These are phyloP conservation scores for Prietella phreatophila DNA, from an alignment of 2,113 vertebrate genomes.

Conservation along the genomic window DNA sequence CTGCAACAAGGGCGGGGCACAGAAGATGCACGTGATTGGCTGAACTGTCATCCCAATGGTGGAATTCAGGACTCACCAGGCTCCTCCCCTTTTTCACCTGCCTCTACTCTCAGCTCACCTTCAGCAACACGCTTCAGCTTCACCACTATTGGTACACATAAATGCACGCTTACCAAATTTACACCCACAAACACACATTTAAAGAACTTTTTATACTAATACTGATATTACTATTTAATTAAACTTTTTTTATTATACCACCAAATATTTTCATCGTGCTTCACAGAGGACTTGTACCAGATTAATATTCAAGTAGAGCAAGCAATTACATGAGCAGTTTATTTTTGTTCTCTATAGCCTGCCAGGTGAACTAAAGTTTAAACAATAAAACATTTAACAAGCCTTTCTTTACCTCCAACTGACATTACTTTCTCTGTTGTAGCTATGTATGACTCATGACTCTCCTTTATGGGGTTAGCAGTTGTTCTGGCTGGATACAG, in stretches of 20 bases:
- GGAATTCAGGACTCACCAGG: constrained; percentile 78
- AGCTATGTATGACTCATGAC: neutral
- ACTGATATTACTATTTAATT: neutral
- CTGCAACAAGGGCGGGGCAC: constrained; percentile 79
- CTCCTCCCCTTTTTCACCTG: constrained; percentile 79
- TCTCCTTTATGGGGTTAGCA: neutral
- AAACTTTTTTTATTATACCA: neutral
- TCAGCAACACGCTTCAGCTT: constrained; percentile 85
- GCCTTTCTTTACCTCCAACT: neutral
- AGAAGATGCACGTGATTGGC: constrained; percentile 85
- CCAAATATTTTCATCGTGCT: neutral
- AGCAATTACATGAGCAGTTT: neutral
- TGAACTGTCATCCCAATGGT: constrained; percentile 81
- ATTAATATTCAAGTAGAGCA: neutral
- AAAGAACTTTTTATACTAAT: neutral
- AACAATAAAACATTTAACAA: neutral
- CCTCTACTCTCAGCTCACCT: constrained; percentile 81
- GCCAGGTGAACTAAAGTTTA: neutral
- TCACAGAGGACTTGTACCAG: neutral
- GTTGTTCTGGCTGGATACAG: neutral
- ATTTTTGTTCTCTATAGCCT: neutral
- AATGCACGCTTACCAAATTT: neutral
- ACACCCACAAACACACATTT: neutral
- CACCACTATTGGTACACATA: constrained; percentile 78
- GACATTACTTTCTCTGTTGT: neutral